Conservation (phyloP, 2,888 invertebrate species). For the Hydrotaea diabolus region DNA sequence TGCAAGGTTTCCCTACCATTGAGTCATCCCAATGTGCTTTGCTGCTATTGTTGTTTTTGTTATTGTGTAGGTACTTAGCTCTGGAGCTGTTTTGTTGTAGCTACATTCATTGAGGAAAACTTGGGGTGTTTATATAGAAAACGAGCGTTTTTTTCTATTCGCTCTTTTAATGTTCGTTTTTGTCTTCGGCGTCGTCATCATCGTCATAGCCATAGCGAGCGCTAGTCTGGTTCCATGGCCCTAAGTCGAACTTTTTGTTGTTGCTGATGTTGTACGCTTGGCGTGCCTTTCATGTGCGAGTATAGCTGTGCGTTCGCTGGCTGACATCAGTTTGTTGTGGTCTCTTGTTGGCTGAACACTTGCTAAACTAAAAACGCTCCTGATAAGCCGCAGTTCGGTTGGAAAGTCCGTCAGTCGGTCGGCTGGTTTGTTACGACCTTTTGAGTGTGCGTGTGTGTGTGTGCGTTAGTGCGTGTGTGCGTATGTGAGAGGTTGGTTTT, state of each 20-base stretch:
- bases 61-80: background rate
- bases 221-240: background rate
- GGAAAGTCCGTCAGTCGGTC: background rate
- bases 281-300: background rate
- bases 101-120: background rate
- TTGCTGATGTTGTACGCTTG: no score
- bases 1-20: constrained; percentile 46
- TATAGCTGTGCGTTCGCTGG: background rate
- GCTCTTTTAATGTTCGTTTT: background rate
- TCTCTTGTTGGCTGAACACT: constrained; percentile 50
- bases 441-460: constrained; percentile 30
- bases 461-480: no score
- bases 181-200: background rate
- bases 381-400: no score
- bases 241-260: no score
- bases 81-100: no score
- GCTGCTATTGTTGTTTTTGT: background rate
- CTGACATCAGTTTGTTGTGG: constrained; percentile 57
- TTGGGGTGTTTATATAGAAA: background rate
- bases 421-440: constrained; percentile 5
- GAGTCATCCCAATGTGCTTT: constrained; percentile 24
- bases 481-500: constrained; percentile 8
- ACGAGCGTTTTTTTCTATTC: background rate
- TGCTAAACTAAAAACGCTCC: constrained; percentile 8
- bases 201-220: background rate